These are phyloP conservation scores for Pangasius larnaudii DNA, from an alignment of 2,797 vertebrate genomes.

Conservation along the genomic window DNA sequence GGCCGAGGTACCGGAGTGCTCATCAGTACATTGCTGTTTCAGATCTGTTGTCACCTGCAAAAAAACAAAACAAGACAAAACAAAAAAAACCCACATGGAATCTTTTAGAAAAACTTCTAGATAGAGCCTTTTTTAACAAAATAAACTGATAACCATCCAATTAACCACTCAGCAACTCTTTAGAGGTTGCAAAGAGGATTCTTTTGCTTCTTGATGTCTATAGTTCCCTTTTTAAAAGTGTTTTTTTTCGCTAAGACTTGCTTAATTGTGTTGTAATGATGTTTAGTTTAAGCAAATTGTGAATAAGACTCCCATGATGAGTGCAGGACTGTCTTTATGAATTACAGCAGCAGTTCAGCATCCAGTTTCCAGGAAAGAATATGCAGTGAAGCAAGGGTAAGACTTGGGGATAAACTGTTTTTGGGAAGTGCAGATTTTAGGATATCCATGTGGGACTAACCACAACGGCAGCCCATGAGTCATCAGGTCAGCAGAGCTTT, in stretches of 20 bases:
- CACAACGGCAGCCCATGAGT: not conserved
- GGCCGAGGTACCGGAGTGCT: slow-evolving; percentile 84
- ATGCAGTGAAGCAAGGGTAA: not conserved
- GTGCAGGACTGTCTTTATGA: not conserved
- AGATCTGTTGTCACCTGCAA: slow-evolving; percentile 85
- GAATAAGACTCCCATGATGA: not conserved
- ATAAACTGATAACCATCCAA: not conserved
- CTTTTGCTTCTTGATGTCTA: not conserved
- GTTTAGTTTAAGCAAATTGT: not conserved
- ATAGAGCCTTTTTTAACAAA: not conserved
- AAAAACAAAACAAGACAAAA: slow-evolving; percentile 22
- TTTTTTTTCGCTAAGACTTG: not conserved
- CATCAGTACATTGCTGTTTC: slow-evolving; percentile 83
- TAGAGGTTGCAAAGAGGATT: too few relatives aligned
- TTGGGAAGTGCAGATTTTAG: not conserved
- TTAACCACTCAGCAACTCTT: not conserved
- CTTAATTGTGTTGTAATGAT: not conserved
- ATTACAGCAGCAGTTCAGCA: not conserved
- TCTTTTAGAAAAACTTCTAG: not conserved
- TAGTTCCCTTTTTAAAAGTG: not conserved
- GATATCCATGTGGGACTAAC: not conserved
- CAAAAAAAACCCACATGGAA: not conserved
- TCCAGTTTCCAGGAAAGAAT: not conserved
- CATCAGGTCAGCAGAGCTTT: not conserved
- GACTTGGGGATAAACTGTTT: not conserved